phyloP scores from a whole-genome alignment of 2,797 vertebrate genomes.

The Paratrypauchen microcephalus region DNA sequence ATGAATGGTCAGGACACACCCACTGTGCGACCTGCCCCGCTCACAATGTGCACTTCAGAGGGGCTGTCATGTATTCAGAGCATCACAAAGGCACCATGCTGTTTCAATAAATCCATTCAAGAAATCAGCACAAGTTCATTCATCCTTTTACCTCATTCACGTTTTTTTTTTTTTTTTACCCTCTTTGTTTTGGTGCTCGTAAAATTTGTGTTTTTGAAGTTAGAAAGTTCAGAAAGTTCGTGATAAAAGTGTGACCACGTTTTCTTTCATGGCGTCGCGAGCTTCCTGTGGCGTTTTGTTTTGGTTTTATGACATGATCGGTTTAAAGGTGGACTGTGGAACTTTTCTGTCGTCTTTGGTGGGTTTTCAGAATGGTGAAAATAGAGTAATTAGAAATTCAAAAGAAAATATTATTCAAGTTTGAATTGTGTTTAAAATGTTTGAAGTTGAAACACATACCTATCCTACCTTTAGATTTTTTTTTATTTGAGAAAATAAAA shows the following conservation, averaged over 20 bases:
- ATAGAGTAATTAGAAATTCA: too few relatives aligned
- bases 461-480: too few relatives aligned
- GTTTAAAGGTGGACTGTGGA: neutral
- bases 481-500: too few relatives aligned
- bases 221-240: neutral
- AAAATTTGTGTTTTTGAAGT: constrained; percentile 11
- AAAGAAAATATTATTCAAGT: too few relatives aligned
- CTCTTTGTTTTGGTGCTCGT: neutral
- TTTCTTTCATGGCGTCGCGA: neutral
- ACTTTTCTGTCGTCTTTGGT: neutral
- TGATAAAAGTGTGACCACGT: neutral
- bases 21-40: constrained; percentile 3
- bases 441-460: too few relatives aligned
- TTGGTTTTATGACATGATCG: too few relatives aligned
- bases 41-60: constrained; percentile 13
- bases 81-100: constrained; percentile 2
- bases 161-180: neutral
- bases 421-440: too few relatives aligned
- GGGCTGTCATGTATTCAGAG: constrained; percentile 13
- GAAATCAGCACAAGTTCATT: constrained; percentile 1
- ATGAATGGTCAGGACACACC: constrained; percentile 39
- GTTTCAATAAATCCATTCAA: constrained; percentile 7
- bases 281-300: neutral
- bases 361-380: too few relatives aligned
- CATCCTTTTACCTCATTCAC: constrained; percentile 8